These are phyloP conservation scores for Syngnathus typhle DNA, from an alignment of 2,113 vertebrate genomes.

Conservation along the genomic window DNA sequence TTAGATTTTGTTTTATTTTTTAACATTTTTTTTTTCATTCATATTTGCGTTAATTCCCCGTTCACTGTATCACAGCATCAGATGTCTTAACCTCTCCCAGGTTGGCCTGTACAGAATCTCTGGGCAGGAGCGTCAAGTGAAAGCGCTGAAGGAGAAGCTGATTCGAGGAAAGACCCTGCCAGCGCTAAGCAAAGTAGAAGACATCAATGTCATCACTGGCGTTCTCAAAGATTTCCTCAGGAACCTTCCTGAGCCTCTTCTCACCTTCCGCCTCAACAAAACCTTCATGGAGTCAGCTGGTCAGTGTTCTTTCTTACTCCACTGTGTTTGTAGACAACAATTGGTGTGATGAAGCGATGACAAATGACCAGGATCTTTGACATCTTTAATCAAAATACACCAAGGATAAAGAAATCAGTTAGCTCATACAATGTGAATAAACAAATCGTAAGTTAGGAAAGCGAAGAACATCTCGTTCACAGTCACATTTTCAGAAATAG, in stretches of 20 bases:
- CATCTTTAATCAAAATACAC: no score
- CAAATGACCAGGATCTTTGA: no score
- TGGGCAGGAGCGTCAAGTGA: constrained; percentile 81
- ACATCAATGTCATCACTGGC: constrained; percentile 81
- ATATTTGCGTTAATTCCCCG: constrained; percentile 15
- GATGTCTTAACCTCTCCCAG: constrained; percentile 53
- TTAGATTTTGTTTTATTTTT: neutral
- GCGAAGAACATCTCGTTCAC: no score
- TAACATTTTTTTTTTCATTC: constrained; percentile 15
- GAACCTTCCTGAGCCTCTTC: constrained; percentile 84
- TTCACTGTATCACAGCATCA: constrained; percentile 13
- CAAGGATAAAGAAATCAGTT: no score
- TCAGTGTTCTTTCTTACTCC: constrained; percentile 43
- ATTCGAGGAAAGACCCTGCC: constrained; percentile 77
- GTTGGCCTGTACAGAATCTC: constrained; percentile 85
- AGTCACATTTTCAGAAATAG: no score
- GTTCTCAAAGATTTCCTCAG: constrained; percentile 89
- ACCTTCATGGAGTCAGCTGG: constrained; percentile 86
- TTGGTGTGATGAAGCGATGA: no score
- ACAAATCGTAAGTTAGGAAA: no score
- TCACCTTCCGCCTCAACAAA: constrained; percentile 85
- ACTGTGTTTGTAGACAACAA: no score
- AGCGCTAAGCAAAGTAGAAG: constrained; percentile 81
- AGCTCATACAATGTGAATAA: no score
- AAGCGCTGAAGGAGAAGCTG: constrained; percentile 86